Base-by-base conservation (phyloP, 2,113 vertebrate species). In the Cyanocitta stelleri region DNA sequence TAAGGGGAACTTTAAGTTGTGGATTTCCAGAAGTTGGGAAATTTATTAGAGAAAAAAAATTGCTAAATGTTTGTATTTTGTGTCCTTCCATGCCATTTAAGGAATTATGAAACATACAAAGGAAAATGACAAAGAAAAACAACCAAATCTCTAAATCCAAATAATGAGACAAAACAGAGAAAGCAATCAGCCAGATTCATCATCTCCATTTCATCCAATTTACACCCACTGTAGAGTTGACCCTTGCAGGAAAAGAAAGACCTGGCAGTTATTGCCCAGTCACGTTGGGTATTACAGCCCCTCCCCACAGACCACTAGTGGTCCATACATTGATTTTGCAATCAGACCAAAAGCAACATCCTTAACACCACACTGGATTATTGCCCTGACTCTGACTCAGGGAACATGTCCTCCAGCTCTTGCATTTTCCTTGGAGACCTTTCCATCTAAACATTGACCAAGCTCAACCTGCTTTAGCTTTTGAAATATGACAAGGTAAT, bases 251-350 rank as follows among this genome's bases (percentile, higher is more conserved):
- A 71, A 51, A 77, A 91, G 64, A 86, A 84, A 86, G 89, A 41
- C 52, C 59, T 56, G 56, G 17, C 30, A 88, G 68, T 67, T 88
- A 67, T 37, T 89, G 71, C 24, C 75, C 79, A 44, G 76, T 89
- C 83, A 86, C 3, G 3, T 29, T 71, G 82, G 41, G 22, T 44
- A 77, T 94, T 88, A 39, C 58, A 49, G 63, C 88, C 18, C 35
- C 22, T 83, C 29, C 39, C n/a, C 68, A 35, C 22, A 74, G 59
- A 80, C 56, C 48, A 61, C 63, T 44, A 39, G 82, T 71, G 68
- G 39, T 46, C 43, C 85, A 49, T 69, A 59, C 35, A 93, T 73
- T 74, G 88, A 90, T 96, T 94, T 95, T 95, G 91, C 67, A 92
- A 68, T 91, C 85, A 91, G 30, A 79, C 72, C 94, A 88, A 86